Base-by-base conservation (phyloP, 2,888 invertebrate genomes). In the Gastracanthus pulcherrimus region DNA sequence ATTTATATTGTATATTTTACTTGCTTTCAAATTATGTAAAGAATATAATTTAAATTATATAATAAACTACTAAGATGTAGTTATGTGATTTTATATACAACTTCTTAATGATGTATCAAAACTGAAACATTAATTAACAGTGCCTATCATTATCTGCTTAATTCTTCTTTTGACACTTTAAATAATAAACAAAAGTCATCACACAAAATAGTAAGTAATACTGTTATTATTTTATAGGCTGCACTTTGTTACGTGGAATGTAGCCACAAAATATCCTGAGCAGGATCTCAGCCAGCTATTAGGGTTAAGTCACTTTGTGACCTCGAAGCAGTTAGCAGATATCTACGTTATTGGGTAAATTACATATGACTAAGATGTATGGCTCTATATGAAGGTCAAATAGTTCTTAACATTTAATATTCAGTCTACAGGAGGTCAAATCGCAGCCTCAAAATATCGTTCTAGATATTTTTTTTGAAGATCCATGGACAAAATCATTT, bases 191-290 rank as follows among this genome's bases (percentile, higher is more conserved):
- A 9, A 67, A 29, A 58, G 38, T 48, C 16, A 38, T 29, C 23
- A 13, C 6, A 67, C 34, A 23, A 77, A 51, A 4, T 36, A 9
- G n/a, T 6, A 31, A 26, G 67, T 31, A 41, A 64, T 51, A 48
- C 7, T 78, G 26, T 69, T 58, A 19, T 60, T 71, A 48, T 66
- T 92, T 89, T 93, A 92, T 91, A 96, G 96, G 89, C 92, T 97
- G 84, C 97, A 96, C 91, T 94, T 97, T 87, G 94, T 96, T 62
- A 98, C 98, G 58, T 98, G 97, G 95, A 98, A 98, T 93, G 98
- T 98, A 74, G 97, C 97, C 48, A 96, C 96, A 0, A 95, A 94
- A 88, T 93, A 93, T 84, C 96, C 96, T 36, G 94, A 94, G 41
- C 95, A 96, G 87, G 95, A 96, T 90, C 92, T 98, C 36, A 94